Evolutionary conservation across 2,888 invertebrate species (phyloP).

Genomic region (Leucoma salicis): DNA sequence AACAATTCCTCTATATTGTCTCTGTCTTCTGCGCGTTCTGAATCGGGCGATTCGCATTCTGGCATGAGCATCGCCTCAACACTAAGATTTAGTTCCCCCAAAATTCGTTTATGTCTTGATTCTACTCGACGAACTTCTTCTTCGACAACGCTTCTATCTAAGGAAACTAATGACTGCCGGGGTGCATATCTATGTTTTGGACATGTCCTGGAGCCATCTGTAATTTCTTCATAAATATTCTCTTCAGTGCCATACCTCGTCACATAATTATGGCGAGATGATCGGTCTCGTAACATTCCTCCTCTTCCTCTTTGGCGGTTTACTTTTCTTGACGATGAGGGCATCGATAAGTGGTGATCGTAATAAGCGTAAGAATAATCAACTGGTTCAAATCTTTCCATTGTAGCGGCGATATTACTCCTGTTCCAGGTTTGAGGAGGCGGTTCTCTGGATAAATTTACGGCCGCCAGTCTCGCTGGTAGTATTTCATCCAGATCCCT

Average conservation of each 20-base stretch:
- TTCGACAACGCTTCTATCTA: conserved; percentile 88
- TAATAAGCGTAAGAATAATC: conserved; percentile 94
- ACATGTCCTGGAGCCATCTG: conserved; percentile 82
- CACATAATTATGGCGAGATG: conserved; percentile 86
- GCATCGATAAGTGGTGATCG: conserved; percentile 87
- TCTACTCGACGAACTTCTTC: conserved; percentile 93
- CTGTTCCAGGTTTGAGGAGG: conserved; percentile 83
- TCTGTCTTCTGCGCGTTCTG: conserved; percentile 84
- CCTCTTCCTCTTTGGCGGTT: conserved; percentile 73
- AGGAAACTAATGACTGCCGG: conserved; percentile 84
- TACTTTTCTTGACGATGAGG: conserved; percentile 73
- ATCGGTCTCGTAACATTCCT: conserved; percentile 64
- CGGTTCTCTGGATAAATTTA: conserved; percentile 68
- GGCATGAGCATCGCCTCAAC: conserved; percentile 96
- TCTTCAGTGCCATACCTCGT: conserved; percentile 92
- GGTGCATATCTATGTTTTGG: conserved; percentile 76
- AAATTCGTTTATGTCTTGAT: conserved; percentile 89
- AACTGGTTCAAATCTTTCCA: conserved; percentile 85
- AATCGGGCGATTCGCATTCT: conserved; percentile 84
- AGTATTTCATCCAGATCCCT: conserved; percentile 77
- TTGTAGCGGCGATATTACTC: conserved; percentile 84
- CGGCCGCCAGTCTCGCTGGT: conserved; percentile 75
- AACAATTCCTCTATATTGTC: conserved; percentile 85
- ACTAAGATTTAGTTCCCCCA: conserved; percentile 93
- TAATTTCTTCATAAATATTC: conserved; percentile 91